phyloP scores from a whole-genome alignment of 2,113 vertebrate genomes.

The Abramis brama region DNA sequence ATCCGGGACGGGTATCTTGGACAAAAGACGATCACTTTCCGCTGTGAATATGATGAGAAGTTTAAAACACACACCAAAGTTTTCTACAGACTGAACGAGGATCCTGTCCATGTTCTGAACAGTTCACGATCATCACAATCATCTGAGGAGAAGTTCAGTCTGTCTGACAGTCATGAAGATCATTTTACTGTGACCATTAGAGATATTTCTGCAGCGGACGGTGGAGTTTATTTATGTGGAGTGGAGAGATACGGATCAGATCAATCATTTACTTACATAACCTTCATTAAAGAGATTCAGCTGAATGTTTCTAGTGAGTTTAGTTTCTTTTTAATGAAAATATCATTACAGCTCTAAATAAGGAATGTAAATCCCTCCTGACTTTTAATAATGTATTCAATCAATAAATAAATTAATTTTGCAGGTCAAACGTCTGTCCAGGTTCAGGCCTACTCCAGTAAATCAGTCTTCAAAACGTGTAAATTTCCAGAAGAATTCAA shows the following conservation, averaged over 20 bases:
- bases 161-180: neutral
- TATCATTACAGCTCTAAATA: no score
- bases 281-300: no score
- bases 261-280: neutral
- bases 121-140: neutral
- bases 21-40: neutral
- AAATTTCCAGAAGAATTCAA: no score
- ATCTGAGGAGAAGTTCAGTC: neutral
- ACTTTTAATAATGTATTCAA: no score
- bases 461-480: no score
- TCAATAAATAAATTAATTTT: no score
- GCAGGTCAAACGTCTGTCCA: no score
- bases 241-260: neutral
- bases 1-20: neutral
- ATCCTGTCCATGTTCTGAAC: neutral
- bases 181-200: neutral
- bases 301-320: no score
- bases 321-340: no score
- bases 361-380: no score
- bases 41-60: neutral
- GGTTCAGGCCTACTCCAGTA: no score
- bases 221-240: conserved; percentile 15
- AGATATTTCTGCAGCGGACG: neutral
- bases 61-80: neutral
- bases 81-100: neutral